Percentiles rank a stretch among this genome's conserved stretches.
These are phyloP conservation scores for Tringa solitaria DNA, from an alignment of 2,113 vertebrate species.

Conservation along the genomic window DNA sequence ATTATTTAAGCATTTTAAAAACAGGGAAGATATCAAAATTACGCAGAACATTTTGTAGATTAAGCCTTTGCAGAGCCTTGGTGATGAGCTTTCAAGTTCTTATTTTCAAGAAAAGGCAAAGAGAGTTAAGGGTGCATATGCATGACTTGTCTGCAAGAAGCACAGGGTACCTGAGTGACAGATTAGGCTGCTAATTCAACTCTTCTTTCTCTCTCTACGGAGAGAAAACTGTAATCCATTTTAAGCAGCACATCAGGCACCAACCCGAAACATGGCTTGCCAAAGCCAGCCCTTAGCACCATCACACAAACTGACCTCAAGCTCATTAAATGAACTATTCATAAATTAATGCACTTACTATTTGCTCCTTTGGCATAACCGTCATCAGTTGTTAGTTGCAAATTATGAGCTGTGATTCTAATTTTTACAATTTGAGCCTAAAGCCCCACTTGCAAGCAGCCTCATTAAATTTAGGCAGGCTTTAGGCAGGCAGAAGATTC, in stretches of 20 bases:
- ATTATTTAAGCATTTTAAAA: conserved; percentile 35
- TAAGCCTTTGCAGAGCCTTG: background rate
- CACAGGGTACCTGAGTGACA: background rate
- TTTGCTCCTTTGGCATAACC: background rate
- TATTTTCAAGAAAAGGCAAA: background rate
- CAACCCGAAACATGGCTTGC: background rate
- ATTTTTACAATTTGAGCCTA: background rate
- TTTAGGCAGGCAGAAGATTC: background rate
- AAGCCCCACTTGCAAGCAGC: background rate
- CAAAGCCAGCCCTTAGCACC: background rate
- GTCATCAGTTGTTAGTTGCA: background rate
- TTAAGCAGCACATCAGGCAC: background rate
- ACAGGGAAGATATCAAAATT: conserved; percentile 2
- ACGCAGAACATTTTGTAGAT: background rate
- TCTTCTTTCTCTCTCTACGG: background rate
- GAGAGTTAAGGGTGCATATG: background rate
- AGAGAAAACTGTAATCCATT: background rate
- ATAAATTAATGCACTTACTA: background rate
- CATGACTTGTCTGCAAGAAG: background rate
- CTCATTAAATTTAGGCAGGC: background rate
- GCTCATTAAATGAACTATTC: background rate
- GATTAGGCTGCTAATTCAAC: background rate
- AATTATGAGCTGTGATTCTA: background rate
- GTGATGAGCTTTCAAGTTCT: conserved; percentile 25
- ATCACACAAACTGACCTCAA: background rate